A percentile compares a stretch with the other conserved stretches of the same genome.
phyloP scores from a whole-genome alignment of 2,113 vertebrate species.

The Leucoraja erinaceus region DNA sequence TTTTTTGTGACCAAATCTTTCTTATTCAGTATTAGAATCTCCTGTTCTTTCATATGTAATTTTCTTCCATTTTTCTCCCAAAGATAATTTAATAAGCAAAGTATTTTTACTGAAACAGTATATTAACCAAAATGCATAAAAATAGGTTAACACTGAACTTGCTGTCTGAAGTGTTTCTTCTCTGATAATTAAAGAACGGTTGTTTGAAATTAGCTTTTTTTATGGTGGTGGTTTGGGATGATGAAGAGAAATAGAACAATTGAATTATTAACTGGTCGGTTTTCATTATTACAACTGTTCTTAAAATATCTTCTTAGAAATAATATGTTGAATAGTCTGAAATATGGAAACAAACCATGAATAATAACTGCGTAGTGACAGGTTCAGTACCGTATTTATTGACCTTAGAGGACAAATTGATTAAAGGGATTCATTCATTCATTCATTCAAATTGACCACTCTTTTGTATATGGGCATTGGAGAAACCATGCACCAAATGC shows the following conservation, averaged over 20 bases:
- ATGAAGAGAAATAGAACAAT: not conserved
- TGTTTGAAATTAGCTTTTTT: not conserved
- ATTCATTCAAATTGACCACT: constrained; percentile 25
- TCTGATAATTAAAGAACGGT: not conserved
- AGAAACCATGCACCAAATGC: not conserved
- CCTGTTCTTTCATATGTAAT: not conserved
- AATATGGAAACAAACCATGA: not conserved
- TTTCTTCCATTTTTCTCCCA: not conserved
- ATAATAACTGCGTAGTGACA: constrained; percentile 36
- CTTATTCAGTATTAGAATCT: not conserved
- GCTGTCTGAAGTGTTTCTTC: not conserved
- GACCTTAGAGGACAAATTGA: constrained; percentile 29
- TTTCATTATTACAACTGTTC: not conserved
- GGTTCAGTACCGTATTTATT: not conserved
- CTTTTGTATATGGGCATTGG: constrained; percentile 33
- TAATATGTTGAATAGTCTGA: not conserved
- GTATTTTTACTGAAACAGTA: not conserved
- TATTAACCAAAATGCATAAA: not conserved
- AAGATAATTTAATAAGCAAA: not conserved
- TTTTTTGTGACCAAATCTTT: not conserved
- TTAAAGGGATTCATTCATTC: too few species aligned
- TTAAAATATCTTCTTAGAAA: not conserved
- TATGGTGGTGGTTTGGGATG: too few species aligned
- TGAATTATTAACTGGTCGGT: not conserved
- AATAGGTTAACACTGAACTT: not conserved